Evolutionary conservation across 1,140 invertebrate species (phyloP).

Genomic region (Drosophila miranda): DNA sequence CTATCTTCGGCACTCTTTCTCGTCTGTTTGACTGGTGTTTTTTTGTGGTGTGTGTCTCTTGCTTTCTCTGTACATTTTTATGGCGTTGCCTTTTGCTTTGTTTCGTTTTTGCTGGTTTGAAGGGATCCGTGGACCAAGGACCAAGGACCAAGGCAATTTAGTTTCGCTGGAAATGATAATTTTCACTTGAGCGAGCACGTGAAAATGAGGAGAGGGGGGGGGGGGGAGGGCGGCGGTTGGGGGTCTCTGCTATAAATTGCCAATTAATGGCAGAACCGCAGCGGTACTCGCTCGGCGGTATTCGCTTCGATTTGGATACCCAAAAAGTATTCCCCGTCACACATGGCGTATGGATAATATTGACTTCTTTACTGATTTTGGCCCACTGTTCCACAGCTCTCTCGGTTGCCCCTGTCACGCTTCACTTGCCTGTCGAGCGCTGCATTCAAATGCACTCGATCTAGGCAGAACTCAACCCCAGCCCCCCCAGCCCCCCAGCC

Average conservation of each 20-base stretch:
- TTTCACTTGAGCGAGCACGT: constrained; percentile 75
- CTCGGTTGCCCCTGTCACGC: constrained; percentile 52
- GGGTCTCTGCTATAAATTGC: constrained; percentile 67
- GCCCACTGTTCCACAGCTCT: constrained; percentile 14
- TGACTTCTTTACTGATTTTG: constrained; percentile 33
- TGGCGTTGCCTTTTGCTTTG: constrained; percentile 62
- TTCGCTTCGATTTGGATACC: neutral
- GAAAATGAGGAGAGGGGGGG: constrained; percentile 31
- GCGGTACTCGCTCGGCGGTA: constrained; percentile 9
- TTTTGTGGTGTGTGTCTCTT: constrained; percentile 27
- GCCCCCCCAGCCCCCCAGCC: neutral
- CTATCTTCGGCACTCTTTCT: constrained; percentile 12
- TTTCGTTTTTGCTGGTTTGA: constrained; percentile 23
- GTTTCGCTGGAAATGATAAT: constrained; percentile 77
- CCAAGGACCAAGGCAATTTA: constrained; percentile 33
- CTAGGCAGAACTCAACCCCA: neutral
- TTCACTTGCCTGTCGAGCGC: constrained; percentile 46
- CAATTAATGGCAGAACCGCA: constrained; percentile 67
- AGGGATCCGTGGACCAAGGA: too few relatives aligned
- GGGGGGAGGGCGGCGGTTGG: constrained; percentile 1
- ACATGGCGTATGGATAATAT: constrained; percentile 36
- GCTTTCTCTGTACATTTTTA: constrained; percentile 63
- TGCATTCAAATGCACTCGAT: constrained; percentile 65
- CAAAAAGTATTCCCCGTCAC: constrained; percentile 12
- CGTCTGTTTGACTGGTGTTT: constrained; percentile 9